These are phyloP conservation scores for Equus przewalskii DNA, from an alignment of 2,113 vertebrate genomes.

Conservation along the genomic window DNA sequence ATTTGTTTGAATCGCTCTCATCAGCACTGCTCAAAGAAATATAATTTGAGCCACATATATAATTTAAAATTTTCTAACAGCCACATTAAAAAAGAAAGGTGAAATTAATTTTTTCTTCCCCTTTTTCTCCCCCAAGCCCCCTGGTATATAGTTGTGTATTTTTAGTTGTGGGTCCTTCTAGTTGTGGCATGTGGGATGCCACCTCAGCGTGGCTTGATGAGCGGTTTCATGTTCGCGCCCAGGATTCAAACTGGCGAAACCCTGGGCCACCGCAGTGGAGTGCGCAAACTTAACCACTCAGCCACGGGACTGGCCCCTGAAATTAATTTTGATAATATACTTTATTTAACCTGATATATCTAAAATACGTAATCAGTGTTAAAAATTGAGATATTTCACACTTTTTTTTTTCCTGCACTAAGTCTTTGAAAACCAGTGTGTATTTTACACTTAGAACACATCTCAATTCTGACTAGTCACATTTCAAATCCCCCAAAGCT, in stretches of 20 bases:
- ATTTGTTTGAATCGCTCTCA: constrained; percentile 28
- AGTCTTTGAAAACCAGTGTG: neutral
- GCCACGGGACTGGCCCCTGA: neutral
- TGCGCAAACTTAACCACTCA: too few relatives aligned
- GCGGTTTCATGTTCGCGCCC: too few relatives aligned
- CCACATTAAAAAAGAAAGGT: constrained; percentile 29
- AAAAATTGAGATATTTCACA: constrained; percentile 3
- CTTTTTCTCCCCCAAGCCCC: too few relatives aligned
- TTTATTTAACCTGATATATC: constrained; percentile 15
- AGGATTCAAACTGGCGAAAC: too few relatives aligned
- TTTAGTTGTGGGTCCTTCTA: too few relatives aligned
- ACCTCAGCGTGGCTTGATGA: too few relatives aligned
- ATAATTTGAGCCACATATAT: neutral
- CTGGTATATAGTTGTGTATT: too few relatives aligned
- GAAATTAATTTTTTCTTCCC: neutral
- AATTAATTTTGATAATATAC: constrained; percentile 23
- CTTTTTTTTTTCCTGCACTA: neutral
- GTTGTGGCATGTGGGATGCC: too few relatives aligned
- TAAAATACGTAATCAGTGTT: neutral
- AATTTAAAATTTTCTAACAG: constrained; percentile 10
- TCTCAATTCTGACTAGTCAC: constrained; percentile 11
- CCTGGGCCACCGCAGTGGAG: too few relatives aligned
- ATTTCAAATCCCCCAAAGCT: neutral
- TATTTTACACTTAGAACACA: neutral
- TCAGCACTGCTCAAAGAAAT: constrained; percentile 33